Conservation (phyloP, 1,140 invertebrate genomes). For the Triops longicaudatus region DNA sequence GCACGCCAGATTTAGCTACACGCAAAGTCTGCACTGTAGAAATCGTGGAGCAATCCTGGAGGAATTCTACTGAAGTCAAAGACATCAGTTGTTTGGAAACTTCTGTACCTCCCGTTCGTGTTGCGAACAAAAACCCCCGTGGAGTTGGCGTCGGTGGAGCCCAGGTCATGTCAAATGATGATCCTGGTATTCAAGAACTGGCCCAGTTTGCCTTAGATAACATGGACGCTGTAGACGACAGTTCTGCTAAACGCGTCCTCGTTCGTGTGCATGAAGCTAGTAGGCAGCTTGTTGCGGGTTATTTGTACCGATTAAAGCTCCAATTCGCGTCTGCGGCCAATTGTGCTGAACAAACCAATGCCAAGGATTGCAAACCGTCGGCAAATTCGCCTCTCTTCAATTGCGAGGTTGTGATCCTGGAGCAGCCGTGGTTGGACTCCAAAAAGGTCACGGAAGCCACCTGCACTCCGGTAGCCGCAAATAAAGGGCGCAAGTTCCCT, state of each 20-base stretch:
- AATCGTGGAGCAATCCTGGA: conserved; percentile 30
- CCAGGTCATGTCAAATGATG: not conserved
- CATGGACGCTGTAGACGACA: conserved; percentile 23
- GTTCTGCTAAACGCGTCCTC: conserved; percentile 18
- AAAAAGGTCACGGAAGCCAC: conserved; percentile 31
- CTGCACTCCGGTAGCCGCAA: conserved; percentile 36
- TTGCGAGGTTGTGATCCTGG: not conserved
- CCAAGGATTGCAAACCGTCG: not conserved
- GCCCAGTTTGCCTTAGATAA: conserved; percentile 17
- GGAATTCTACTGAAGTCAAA: conserved; percentile 26
- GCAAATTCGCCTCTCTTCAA: not conserved
- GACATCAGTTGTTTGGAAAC: conserved; percentile 17
- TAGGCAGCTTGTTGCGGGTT: conserved; percentile 41
- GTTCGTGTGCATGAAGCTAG: conserved; percentile 38
- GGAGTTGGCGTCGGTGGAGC: not conserved
- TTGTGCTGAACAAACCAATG: conserved; percentile 34
- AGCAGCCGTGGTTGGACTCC: conserved; percentile 4
- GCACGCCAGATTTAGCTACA: conserved; percentile 31
- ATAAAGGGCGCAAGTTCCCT: conserved; percentile 28
- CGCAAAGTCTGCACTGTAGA: conserved; percentile 31
- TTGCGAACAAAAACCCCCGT: not conserved
- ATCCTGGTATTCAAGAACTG: conserved; percentile 15
- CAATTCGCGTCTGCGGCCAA: conserved; percentile 42
- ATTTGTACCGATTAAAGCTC: conserved; percentile 43
- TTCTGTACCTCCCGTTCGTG: not conserved